Evolutionary conservation across 1,140 invertebrate species (phyloP).

Genomic region (Phymorhynchus buccinoides): DNA sequence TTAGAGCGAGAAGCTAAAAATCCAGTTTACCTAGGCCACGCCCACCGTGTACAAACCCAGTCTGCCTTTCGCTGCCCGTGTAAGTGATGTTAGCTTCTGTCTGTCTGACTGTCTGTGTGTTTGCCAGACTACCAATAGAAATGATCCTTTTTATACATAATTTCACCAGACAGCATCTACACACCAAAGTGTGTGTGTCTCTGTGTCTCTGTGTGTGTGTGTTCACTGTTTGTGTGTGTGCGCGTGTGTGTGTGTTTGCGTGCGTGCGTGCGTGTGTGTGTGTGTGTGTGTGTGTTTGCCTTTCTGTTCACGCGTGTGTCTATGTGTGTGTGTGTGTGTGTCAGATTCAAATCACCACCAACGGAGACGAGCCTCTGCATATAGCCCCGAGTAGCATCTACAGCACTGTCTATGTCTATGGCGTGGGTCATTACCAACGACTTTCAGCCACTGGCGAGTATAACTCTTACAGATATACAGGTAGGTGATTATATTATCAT

Average conservation of each 20-base stretch:
- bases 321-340: neutral
- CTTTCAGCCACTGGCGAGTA: no score
- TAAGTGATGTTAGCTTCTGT: no score
- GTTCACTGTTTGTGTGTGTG: constrained; percentile 11
- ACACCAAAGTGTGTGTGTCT: neutral
- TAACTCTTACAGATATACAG: no score
- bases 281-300: neutral
- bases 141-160: no score
- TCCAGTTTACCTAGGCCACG: constrained; percentile 4
- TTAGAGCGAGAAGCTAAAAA: no score
- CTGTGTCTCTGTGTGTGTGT: neutral
- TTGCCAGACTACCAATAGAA: no score
- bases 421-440: constrained; percentile 28
- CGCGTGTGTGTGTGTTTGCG: constrained; percentile 11
- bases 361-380: constrained; percentile 29
- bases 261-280: neutral
- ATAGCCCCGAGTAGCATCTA: constrained; percentile 14
- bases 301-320: neutral
- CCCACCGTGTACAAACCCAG: neutral
- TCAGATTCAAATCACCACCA: constrained; percentile 17
- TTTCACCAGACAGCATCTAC: no score
- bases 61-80: constrained; percentile 11
- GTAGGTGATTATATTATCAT: no score
- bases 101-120: no score
- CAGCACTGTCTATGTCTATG: constrained; percentile 31